These are phyloP conservation scores for Tadarida brasiliensis DNA, from an alignment of 2,797 vertebrate species.

Conservation along the genomic window DNA sequence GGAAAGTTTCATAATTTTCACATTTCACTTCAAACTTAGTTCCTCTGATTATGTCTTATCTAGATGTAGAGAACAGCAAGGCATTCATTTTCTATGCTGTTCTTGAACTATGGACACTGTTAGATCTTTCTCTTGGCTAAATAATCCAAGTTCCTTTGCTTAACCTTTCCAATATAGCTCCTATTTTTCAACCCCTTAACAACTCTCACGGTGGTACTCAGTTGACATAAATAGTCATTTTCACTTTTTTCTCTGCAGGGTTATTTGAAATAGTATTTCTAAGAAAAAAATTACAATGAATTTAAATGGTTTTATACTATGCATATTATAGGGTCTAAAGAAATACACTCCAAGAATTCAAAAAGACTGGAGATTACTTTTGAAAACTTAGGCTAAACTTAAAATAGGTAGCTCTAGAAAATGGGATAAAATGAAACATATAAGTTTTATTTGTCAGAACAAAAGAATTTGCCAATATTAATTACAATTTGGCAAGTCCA, in stretches of 20 bases:
- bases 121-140: constrained; percentile 40
- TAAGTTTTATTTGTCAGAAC: constrained; percentile 72
- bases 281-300: constrained; percentile 67
- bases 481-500: constrained; percentile 74
- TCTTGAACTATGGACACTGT: not conserved
- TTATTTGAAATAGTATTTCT: constrained; percentile 68
- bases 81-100: not conserved
- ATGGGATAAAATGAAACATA: constrained; percentile 70
- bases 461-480: constrained; percentile 65
- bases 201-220: constrained; percentile 53
- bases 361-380: constrained; percentile 74
- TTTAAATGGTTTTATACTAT: constrained; percentile 69
- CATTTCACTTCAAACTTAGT: not conserved
- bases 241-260: constrained; percentile 58
- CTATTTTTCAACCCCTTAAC: constrained; percentile 49
- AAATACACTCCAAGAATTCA: constrained; percentile 61
- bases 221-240: constrained; percentile 76
- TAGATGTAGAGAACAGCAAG: not conserved
- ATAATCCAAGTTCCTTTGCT: constrained; percentile 53
- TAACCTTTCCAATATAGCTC: constrained; percentile 47
- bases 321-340: constrained; percentile 55
- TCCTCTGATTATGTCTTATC: not conserved
- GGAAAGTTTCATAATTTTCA: not conserved
- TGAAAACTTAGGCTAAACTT: constrained; percentile 70
- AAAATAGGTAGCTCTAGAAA: constrained; percentile 67